A percentile compares a stretch with the other conserved stretches of the same genome.
Conservation (phyloP, 2,797 vertebrate species). For the Chaetophractus vellerosus region DNA sequence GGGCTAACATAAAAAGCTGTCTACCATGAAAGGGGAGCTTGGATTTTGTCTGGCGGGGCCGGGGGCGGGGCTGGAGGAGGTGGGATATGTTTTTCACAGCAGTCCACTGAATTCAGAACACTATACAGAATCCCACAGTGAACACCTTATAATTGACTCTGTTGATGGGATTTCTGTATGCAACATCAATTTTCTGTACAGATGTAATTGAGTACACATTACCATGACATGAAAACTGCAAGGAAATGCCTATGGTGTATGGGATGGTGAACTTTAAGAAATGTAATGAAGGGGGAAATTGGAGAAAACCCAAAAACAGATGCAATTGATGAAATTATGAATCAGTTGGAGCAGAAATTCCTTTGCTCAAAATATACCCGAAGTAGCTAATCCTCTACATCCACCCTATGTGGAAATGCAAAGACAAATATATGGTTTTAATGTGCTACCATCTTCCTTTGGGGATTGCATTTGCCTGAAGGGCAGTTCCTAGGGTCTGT, state of each 20-base stretch:
- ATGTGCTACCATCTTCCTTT: neutral
- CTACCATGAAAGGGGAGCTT: neutral
- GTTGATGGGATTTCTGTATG: neutral
- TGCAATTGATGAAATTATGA: slow-evolving; percentile 32
- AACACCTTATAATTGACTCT: slow-evolving; percentile 13
- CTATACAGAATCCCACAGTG: neutral
- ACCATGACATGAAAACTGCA: slow-evolving; percentile 21
- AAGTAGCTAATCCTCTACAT: neutral
- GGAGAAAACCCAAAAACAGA: slow-evolving; percentile 44
- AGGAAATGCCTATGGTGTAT: neutral
- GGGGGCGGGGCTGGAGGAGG: neutral
- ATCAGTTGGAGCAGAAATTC: neutral
- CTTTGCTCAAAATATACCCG: neutral
- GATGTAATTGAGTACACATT: slow-evolving; percentile 39
- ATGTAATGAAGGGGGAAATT: slow-evolving; percentile 47
- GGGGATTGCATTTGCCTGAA: neutral
- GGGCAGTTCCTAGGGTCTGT: neutral
- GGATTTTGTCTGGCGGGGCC: slow-evolving; percentile 40
- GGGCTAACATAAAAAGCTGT: neutral
- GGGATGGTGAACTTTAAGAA: slow-evolving; percentile 53
- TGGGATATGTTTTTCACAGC: slow-evolving; percentile 1
- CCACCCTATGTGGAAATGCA: neutral
- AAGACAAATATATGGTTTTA: neutral
- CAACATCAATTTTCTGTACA: slow-evolving; percentile 35
- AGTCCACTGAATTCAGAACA: slow-evolving; percentile 62